Evolutionary conservation across 2,888 invertebrate genomes (phyloP).

Genomic region (Digitonthophagus gazella): DNA sequence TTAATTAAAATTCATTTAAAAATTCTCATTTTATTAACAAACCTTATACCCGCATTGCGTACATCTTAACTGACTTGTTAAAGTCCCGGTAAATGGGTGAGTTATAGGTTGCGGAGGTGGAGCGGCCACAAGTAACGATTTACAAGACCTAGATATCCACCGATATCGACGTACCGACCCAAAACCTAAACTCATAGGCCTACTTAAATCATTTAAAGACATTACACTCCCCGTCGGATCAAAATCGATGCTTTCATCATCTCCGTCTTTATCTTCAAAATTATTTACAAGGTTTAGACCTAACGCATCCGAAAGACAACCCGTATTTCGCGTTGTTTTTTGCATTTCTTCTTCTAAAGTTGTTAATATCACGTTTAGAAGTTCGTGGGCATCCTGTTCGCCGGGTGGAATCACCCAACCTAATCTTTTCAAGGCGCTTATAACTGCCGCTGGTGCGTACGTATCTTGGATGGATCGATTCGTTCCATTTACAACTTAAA

Average conservation of each 20-base stretch:
- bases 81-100: conserved; percentile 72
- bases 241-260: conserved; percentile 39
- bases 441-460: conserved; percentile 64
- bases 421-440: conserved; percentile 70
- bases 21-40: background rate
- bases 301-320: conserved; percentile 74
- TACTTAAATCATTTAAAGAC: conserved; percentile 49
- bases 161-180: conserved; percentile 36
- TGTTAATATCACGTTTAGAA: conserved; percentile 85
- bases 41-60: conserved; percentile 70
- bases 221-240: conserved; percentile 45
- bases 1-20: background rate
- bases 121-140: conserved; percentile 54
- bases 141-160: conserved; percentile 53
- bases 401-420: conserved; percentile 88
- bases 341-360: conserved; percentile 85
- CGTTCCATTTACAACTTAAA: conserved; percentile 68
- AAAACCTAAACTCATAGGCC: conserved; percentile 43
- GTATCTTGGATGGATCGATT: conserved; percentile 65
- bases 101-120: conserved; percentile 54
- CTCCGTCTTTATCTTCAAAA: conserved; percentile 50
- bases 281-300: conserved; percentile 56
- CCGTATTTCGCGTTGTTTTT: conserved; percentile 62
- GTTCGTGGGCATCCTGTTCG: conserved; percentile 92
- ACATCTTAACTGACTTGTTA: conserved; percentile 75